Evolutionary conservation across 2,888 invertebrate species (phyloP).

Genomic region (Copidosoma aretas): DNA sequence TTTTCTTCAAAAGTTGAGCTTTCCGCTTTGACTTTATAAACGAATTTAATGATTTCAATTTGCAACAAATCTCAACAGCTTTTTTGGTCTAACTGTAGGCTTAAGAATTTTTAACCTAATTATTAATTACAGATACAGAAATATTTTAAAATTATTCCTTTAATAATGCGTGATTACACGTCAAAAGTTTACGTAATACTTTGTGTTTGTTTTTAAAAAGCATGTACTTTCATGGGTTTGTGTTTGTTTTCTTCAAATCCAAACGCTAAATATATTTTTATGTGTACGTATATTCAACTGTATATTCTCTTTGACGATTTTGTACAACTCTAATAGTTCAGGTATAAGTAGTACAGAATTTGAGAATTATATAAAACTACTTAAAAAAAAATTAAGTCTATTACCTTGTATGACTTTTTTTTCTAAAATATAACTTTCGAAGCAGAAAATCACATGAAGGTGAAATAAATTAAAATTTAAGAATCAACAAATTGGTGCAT

Average conservation of each 20-base stretch:
- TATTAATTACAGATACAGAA: constrained; percentile 34
- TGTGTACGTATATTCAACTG: constrained; percentile 46
- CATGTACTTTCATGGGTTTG: constrained; percentile 63
- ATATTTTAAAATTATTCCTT: constrained; percentile 21
- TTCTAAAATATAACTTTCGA: constrained; percentile 16
- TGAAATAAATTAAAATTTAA: not conserved
- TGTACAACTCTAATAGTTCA: constrained; percentile 27
- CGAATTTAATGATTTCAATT: too few relatives aligned
- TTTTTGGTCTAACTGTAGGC: too few relatives aligned
- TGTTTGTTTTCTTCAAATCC: constrained; percentile 53
- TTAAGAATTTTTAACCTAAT: not conserved
- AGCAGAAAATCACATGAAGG: constrained; percentile 16
- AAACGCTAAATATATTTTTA: constrained; percentile 55
- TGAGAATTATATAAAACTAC: constrained; percentile 41
- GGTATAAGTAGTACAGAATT: constrained; percentile 5
- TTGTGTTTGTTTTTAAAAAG: constrained; percentile 51
- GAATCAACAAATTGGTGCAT: not conserved
- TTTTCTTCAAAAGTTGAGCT: constrained; percentile 36
- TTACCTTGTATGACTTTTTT: not conserved
- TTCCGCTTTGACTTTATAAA: not conserved
- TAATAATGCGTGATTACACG: constrained; percentile 23
- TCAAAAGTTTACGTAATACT: constrained; percentile 28
- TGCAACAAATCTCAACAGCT: too few relatives aligned
- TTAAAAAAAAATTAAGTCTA: constrained; percentile 48
- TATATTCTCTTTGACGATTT: constrained; percentile 45